phyloP scores from a whole-genome alignment of 2,888 invertebrate genomes.

The Nymphalis urticae region DNA sequence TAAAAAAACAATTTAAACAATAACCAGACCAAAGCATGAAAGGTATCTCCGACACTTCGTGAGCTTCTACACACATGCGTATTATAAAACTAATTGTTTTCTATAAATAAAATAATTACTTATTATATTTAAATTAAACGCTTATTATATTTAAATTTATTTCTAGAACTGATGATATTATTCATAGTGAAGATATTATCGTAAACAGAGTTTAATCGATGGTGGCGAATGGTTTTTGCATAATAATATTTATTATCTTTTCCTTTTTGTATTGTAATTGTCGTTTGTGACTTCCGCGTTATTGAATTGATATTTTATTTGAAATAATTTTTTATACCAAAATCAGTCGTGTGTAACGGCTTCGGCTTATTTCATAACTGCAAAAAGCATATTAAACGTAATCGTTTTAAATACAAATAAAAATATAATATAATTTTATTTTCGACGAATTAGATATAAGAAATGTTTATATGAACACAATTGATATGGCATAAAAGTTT shows the following conservation, averaged over 20 bases:
- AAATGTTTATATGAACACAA: too few relatives aligned
- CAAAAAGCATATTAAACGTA: too few relatives aligned
- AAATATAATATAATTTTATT: too few relatives aligned
- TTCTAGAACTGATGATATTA: constrained; percentile 34
- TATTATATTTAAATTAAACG: constrained; percentile 46
- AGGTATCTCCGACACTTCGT: constrained; percentile 5
- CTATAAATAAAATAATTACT: constrained; percentile 44
- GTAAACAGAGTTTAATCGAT: constrained; percentile 36
- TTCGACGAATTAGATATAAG: too few relatives aligned
- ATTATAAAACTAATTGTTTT: constrained; percentile 39
- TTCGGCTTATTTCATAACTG: too few relatives aligned
- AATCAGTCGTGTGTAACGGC: too few relatives aligned
- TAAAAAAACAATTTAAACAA: neutral
- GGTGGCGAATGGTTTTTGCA: constrained; percentile 29
- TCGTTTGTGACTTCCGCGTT: neutral
- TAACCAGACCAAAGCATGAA: neutral
- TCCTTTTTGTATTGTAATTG: constrained; percentile 18
- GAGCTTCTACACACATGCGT: neutral
- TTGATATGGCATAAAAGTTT: too few relatives aligned
- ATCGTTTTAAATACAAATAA: too few relatives aligned
- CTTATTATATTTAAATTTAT: constrained; percentile 45
- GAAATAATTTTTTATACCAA: neutral
- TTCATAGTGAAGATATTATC: constrained; percentile 37
- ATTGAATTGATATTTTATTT: neutral
- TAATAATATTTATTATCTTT: constrained; percentile 24